These are phyloP conservation scores for Alaudala cheleensis DNA, from an alignment of 2,113 vertebrate species.

Conservation along the genomic window DNA sequence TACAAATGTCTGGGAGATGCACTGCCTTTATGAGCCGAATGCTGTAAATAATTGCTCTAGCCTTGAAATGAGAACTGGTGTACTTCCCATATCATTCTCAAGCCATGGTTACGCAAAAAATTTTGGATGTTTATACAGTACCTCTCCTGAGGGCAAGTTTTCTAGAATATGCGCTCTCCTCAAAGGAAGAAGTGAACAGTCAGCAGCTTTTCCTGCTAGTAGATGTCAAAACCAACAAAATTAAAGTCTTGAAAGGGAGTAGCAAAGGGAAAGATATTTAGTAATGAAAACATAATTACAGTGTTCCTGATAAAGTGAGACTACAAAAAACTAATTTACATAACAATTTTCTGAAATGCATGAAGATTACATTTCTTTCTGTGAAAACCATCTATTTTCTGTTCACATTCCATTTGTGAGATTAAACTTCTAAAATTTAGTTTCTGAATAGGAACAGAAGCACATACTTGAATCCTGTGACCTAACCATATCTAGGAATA, in stretches of 20 bases:
- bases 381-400: background rate
- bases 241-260: background rate
- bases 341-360: background rate
- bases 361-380: background rate
- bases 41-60: background rate
- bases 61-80: background rate
- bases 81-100: background rate
- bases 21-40: background rate
- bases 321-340: background rate
- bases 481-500: background rate
- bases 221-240: background rate
- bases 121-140: background rate
- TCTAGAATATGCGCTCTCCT: background rate
- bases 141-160: background rate
- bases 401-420: background rate
- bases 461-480: background rate
- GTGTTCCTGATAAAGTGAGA: background rate
- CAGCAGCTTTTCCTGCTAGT: background rate
- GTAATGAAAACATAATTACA: background rate
- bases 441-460: background rate
- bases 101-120: background rate
- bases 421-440: background rate
- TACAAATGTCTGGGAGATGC: background rate
- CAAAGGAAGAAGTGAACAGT: background rate
- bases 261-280: background rate